Conservation (phyloP, 2,797 vertebrate species). For the Hoplostethus mediterraneus region DNA sequence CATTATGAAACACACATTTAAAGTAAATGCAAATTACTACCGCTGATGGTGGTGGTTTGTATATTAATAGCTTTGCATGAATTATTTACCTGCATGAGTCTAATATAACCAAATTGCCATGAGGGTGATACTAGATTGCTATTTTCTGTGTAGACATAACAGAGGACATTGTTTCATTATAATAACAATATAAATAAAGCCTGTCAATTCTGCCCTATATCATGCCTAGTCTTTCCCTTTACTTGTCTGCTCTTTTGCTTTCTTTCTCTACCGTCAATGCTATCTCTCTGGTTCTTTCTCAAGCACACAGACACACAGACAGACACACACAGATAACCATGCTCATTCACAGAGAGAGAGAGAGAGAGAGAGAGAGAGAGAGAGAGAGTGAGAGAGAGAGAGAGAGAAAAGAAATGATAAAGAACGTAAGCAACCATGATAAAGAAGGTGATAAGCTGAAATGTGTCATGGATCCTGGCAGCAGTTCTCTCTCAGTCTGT, state of each 20-base stretch:
- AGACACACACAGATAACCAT: conserved; percentile 44
- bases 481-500: too few species aligned
- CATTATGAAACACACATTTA: too few species aligned
- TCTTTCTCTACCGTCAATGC: conserved; percentile 9
- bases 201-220: conserved; percentile 4
- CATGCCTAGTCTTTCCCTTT: conserved; percentile 11
- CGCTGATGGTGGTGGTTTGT: too few species aligned
- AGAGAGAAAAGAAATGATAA: conserved; percentile 29
- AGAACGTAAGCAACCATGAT: conserved; percentile 47
- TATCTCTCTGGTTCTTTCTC: conserved; percentile 24
- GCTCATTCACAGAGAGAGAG: conserved; percentile 8
- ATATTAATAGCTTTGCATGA: neutral
- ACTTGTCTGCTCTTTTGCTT: conserved; percentile 15
- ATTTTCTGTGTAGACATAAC: neutral
- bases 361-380: conserved; percentile 6
- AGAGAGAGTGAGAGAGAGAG: too few species aligned
- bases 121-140: neutral
- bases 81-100: neutral
- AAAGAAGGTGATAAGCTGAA: conserved; percentile 49
- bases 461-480: conserved; percentile 4
- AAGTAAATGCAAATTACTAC: too few species aligned
- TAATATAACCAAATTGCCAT: neutral
- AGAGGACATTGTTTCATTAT: neutral
- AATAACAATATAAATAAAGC: neutral
- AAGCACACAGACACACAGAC: conserved; percentile 16